Base-by-base conservation (phyloP, 1,140 invertebrate species). In the Paraescarpia echinospica region DNA sequence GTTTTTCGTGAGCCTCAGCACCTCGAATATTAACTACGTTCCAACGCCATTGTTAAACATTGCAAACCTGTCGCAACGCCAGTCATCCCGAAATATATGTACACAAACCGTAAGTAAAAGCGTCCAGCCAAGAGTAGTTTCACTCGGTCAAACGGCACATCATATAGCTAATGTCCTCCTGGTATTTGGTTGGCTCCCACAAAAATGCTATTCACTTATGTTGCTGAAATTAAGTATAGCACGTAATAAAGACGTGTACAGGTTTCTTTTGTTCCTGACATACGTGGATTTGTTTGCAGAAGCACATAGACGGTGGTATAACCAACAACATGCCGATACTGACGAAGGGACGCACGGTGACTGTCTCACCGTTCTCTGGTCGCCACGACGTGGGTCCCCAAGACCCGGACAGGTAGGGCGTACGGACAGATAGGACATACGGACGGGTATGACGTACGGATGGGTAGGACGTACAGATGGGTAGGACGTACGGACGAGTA, bases 281-380 rank as follows among this genome's bases (percentile, higher is more conserved):
- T 18, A 41, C n/a, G n/a, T n/a, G n/a, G 5, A 22, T 90, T 33
- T 90, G 14, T 33, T 14, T 90, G 9, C 89, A 90, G 89, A 34
- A 27, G 18, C 35, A 35, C 35, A 1, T 90, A 14, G 89, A 90
- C 35, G 89, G 89, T 2, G 89, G 89, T 27, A 2, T 90, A 1
- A 90, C 89, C 89, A 90, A 90, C 89, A 90, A 90, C 89, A 9
- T 90, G n/a, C 89, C 89, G 34, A 90, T 90, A 35, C 89, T 41
- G 89, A 90, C 35, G 18, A 41, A 33, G 34, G 89, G 89, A 35
- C 89, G 89, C n/a, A 90, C 89, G 14, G 89, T 90, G 18, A 90
- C 89, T 1, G 89, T 90, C 14, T 90, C 89, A 12, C 89, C 89
- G 14, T 90, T 90, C 89, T 22, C 4, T 90, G 89, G 89, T 31